Conservation (phyloP, 2,797 vertebrate species). For the Prunella strophiata region DNA sequence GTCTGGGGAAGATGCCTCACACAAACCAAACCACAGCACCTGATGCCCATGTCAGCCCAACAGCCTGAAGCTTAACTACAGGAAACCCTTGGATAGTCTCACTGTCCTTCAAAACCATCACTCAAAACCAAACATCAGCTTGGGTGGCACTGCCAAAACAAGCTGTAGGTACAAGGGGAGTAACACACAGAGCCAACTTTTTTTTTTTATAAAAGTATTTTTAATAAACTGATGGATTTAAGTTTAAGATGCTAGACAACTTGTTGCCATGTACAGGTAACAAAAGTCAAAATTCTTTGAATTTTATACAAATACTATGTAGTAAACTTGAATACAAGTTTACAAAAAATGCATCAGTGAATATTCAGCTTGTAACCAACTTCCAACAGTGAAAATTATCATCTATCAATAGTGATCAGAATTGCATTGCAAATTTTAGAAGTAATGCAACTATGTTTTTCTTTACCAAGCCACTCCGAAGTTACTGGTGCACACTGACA, state of each 20-base stretch:
- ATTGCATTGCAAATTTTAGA: conserved; percentile 56
- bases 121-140: background rate
- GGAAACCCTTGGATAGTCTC: background rate
- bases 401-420: conserved; percentile 52
- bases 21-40: background rate
- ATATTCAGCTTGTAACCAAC: conserved; percentile 69
- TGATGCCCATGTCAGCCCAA: background rate
- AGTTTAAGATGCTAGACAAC: conserved; percentile 78
- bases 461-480: conserved; percentile 48
- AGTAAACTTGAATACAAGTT: conserved; percentile 77
- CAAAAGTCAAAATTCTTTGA: conserved; percentile 80
- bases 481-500: conserved; percentile 37
- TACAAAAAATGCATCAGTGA: conserved; percentile 74
- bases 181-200: background rate
- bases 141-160: background rate
- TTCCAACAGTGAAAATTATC: conserved; percentile 58
- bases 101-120: background rate
- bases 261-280: conserved; percentile 78
- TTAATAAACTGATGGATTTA: conserved; percentile 84
- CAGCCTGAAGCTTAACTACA: background rate
- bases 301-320: conserved; percentile 80
- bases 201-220: conserved; percentile 78
- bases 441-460: conserved; percentile 45
- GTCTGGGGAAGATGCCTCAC: background rate
- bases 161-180: background rate